Evolutionary conservation across 2,888 invertebrate genomes (phyloP).

Genomic region (Neocrepidodera transversa): DNA sequence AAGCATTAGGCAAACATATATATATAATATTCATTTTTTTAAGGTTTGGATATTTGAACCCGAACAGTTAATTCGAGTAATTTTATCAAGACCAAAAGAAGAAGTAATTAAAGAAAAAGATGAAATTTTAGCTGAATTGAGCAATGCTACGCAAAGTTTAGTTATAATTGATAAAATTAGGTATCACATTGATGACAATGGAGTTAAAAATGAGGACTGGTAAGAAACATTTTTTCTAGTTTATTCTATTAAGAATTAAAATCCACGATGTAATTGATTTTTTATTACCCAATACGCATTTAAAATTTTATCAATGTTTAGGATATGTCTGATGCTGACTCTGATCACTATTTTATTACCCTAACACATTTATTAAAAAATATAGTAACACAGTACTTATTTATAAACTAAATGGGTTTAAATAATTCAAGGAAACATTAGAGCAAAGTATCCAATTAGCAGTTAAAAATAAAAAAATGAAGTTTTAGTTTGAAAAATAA

Average conservation of each 20-base stretch:
- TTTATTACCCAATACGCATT: background rate
- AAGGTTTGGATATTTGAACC: constrained; percentile 92
- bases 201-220: constrained; percentile 74
- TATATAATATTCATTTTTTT: constrained; percentile 24
- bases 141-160: constrained; percentile 77
- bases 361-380: no score
- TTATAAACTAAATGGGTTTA: no score
- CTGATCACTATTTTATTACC: no score
- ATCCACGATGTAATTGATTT: background rate
- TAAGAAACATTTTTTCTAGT: constrained; percentile 50
- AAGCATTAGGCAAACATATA: no score
- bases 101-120: constrained; percentile 75
- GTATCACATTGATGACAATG: constrained; percentile 73
- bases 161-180: constrained; percentile 82
- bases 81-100: constrained; percentile 81
- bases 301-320: no score
- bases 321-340: no score
- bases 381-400: no score
- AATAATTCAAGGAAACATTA: no score
- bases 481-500: no score
- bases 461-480: no score
- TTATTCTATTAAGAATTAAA: background rate
- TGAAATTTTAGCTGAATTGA: constrained; percentile 75
- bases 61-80: constrained; percentile 82
- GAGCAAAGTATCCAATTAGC: no score